Conservation (phyloP, 2,113 vertebrate species). For the Rhagologus leucostigma region DNA sequence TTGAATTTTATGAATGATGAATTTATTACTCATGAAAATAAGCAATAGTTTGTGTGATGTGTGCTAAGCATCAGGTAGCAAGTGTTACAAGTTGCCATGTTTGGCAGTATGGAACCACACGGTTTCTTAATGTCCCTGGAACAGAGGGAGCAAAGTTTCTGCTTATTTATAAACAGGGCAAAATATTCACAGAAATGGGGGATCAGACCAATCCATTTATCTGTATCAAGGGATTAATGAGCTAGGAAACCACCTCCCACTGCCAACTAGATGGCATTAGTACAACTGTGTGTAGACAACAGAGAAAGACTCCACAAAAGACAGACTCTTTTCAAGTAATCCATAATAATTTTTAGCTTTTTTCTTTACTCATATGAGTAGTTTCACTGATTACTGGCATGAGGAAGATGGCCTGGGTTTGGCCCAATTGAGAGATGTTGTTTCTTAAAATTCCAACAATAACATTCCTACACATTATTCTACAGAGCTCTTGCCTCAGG, state of each 20-base stretch:
- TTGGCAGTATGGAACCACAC: background rate
- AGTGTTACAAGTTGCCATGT: background rate
- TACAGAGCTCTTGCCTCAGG: slow-evolving; percentile 55
- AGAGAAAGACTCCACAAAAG: background rate
- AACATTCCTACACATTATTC: slow-evolving; percentile 46
- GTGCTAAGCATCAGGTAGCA: background rate
- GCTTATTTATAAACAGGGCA: background rate
- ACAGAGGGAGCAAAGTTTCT: background rate
- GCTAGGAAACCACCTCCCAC: background rate
- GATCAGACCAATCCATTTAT: background rate
- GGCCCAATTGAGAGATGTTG: slow-evolving; percentile 8
- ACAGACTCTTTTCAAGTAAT: background rate
- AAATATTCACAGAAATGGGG: background rate
- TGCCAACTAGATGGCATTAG: background rate
- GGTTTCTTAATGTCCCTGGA: background rate
- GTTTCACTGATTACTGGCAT: background rate
- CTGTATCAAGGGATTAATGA: background rate
- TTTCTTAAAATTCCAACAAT: slow-evolving; percentile 48
- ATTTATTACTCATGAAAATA: background rate
- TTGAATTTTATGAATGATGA: background rate
- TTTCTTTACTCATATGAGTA: background rate
- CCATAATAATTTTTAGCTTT: background rate
- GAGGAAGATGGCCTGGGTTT: background rate
- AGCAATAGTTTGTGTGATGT: background rate
- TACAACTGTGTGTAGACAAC: background rate